phyloP scores from a whole-genome alignment of 2,797 vertebrate species.

The Malurus leucopterus region DNA sequence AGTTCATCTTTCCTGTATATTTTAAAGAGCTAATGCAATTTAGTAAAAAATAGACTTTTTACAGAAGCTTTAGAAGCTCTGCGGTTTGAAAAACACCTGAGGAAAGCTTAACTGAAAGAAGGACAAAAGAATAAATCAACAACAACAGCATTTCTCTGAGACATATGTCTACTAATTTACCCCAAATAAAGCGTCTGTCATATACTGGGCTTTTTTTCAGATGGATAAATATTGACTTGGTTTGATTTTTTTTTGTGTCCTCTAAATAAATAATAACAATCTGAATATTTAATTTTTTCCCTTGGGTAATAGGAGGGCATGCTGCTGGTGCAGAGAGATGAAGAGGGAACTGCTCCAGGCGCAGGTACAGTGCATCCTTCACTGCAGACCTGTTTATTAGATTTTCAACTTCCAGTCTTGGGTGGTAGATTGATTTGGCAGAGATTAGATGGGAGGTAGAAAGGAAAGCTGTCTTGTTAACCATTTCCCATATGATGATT shows the following conservation, averaged over 20 bases:
- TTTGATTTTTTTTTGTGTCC: constrained; percentile 20
- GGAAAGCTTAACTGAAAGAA: constrained; percentile 48
- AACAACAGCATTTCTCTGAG: constrained; percentile 31
- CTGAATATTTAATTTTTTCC: constrained; percentile 56
- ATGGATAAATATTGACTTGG: constrained; percentile 55
- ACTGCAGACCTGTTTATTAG: constrained; percentile 19
- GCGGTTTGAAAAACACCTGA: constrained; percentile 41
- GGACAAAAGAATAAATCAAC: constrained; percentile 58
- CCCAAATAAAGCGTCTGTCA: constrained; percentile 16
- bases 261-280: constrained; percentile 60
- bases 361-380: neutral
- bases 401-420: constrained; percentile 34
- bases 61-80: constrained; percentile 26
- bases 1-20: constrained; percentile 58
- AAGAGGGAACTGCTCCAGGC: constrained; percentile 21
- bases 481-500: constrained; percentile 37
- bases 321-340: constrained; percentile 9
- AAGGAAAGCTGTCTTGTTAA: constrained; percentile 53
- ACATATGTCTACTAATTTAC: constrained; percentile 45
- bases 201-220: constrained; percentile 26
- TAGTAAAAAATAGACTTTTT: constrained; percentile 29
- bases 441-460: constrained; percentile 19
- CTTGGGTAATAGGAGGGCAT: constrained; percentile 11
- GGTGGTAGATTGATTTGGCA: constrained; percentile 50
- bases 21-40: constrained; percentile 40